phyloP scores from a whole-genome alignment of 1,140 invertebrate genomes.

The Trichonephila inaurata region DNA sequence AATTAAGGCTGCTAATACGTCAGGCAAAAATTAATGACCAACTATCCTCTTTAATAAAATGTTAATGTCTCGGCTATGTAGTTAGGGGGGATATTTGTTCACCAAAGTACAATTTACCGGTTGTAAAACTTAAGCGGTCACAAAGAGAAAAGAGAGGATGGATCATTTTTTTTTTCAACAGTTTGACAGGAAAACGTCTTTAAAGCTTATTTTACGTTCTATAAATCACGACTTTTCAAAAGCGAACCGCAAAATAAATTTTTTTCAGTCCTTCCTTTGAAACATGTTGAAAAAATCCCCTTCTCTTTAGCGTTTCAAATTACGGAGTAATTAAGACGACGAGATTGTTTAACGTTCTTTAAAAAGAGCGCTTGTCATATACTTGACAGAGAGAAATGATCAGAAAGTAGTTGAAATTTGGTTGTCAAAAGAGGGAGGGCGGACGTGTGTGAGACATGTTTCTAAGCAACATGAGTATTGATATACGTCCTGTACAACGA shows the following conservation, averaged over 20 bases:
- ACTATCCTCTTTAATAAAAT: conserved; percentile 72
- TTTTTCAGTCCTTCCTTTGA: conserved; percentile 5
- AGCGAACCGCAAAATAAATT: background rate
- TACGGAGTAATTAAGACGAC: conserved; percentile 55
- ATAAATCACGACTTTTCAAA: conserved; percentile 68
- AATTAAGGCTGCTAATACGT: conserved; percentile 73
- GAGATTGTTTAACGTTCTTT: conserved; percentile 46
- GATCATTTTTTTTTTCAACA: conserved; percentile 31
- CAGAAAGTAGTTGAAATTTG: conserved; percentile 56
- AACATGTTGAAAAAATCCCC: background rate
- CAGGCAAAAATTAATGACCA: conserved; percentile 70
- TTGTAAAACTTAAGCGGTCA: conserved; percentile 62
- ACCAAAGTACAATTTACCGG: conserved; percentile 64
- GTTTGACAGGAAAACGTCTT: conserved; percentile 66
- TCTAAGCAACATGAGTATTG: conserved; percentile 56
- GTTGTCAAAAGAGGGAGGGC: background rate
- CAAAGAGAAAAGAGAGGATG: conserved; percentile 47
- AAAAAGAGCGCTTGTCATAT: conserved; percentile 51
- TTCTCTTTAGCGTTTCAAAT: conserved; percentile 11
- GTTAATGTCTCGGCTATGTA: conserved; percentile 70
- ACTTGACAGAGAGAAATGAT: conserved; percentile 66
- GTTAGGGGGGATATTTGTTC: conserved; percentile 59
- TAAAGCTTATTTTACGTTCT: conserved; percentile 36
- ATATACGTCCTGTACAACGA: conserved; percentile 19
- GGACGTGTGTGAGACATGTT: background rate